phyloP scores from a whole-genome alignment of 2,797 vertebrate species.

The Novumbra hubbsi region DNA sequence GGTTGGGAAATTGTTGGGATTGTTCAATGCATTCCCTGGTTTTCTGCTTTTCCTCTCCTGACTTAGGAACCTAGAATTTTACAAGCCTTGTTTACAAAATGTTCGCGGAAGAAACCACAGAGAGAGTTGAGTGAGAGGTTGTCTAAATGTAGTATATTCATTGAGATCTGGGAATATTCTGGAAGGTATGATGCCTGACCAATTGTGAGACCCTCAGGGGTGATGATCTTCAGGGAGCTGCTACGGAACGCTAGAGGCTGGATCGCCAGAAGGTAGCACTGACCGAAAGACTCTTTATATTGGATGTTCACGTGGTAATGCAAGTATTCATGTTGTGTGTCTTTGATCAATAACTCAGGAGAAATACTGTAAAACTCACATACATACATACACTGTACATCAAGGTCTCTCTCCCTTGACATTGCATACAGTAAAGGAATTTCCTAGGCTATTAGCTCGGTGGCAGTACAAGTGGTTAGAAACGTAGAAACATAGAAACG shows the following conservation, averaged over 20 bases:
- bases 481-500: conserved; percentile 47
- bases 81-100: too few species aligned
- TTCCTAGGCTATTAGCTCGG: conserved; percentile 42
- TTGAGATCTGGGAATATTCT: background rate
- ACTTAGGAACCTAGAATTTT: too few species aligned
- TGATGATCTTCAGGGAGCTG: background rate
- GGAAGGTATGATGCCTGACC: background rate
- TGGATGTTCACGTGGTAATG: background rate
- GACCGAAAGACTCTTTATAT: background rate
- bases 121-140: background rate
- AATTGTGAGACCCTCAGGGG: background rate
- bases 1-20: background rate
- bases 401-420: conserved; percentile 22
- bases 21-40: background rate
- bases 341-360: background rate
- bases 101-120: background rate
- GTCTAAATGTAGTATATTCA: background rate
- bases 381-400: background rate
- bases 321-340: background rate
- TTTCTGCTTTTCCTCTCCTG: too few species aligned
- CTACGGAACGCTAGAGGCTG: background rate
- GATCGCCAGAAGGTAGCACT: background rate
- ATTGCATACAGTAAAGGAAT: conserved; percentile 19
- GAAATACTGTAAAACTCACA: background rate
- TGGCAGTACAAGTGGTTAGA: conserved; percentile 27